Conservation (phyloP, 1,140 invertebrate species). For the Tetramorium parvispinum region DNA sequence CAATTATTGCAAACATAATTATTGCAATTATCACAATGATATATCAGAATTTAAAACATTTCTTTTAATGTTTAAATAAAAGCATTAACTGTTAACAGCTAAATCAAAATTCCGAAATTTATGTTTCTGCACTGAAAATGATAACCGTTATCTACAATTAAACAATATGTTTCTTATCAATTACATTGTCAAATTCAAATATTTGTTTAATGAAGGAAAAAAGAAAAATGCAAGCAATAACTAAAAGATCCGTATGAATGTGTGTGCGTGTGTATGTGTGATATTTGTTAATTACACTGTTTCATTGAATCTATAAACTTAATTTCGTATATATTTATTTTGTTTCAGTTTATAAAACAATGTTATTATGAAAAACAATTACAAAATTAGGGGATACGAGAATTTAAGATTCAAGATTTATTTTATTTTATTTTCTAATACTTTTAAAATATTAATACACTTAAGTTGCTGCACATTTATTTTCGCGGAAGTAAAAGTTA, state of each 20-base stretch:
- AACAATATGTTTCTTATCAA: background rate
- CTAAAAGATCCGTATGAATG: background rate
- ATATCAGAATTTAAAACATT: too few relatives aligned
- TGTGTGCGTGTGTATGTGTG: background rate
- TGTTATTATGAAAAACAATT: constrained; percentile 1
- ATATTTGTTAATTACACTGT: background rate
- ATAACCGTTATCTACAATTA: background rate
- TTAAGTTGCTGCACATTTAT: constrained; percentile 22
- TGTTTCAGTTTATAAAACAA: background rate
- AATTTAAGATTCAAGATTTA: background rate
- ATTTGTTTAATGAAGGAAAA: background rate
- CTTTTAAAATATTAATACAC: constrained; percentile 1
- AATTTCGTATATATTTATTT: background rate
- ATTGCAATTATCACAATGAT: too few relatives aligned
- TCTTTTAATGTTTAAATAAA: background rate
- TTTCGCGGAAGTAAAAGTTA: constrained; percentile 4
- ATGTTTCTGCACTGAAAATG: background rate
- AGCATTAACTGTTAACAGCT: background rate
- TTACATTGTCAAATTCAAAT: background rate
- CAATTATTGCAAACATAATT: background rate
- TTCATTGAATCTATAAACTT: background rate
- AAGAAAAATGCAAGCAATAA: constrained; percentile 10
- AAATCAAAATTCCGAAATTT: constrained; percentile 1
- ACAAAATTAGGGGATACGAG: background rate
- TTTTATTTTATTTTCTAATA: background rate